These are phyloP conservation scores for Cryptoprocta ferox DNA, from an alignment of 2,797 vertebrate species.

Conservation along the genomic window DNA sequence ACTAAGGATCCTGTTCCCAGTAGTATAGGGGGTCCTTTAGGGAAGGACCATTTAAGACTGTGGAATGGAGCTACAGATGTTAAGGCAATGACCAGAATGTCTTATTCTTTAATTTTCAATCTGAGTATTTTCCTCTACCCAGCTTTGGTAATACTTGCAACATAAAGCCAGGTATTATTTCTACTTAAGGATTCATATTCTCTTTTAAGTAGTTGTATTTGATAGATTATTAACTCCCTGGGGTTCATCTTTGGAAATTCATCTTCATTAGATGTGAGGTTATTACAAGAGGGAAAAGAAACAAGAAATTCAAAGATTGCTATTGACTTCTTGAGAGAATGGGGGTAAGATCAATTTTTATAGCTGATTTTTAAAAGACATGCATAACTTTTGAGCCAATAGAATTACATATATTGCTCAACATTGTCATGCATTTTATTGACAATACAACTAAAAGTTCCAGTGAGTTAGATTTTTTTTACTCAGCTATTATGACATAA, in stretches of 20 bases:
- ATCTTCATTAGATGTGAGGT: constrained; percentile 63
- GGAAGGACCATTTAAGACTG: not conserved
- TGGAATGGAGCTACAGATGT: not conserved
- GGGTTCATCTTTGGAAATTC: constrained; percentile 71
- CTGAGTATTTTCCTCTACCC: not conserved
- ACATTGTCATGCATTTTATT: constrained; percentile 67
- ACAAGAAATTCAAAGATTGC: constrained; percentile 63
- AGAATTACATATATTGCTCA: constrained; percentile 39
- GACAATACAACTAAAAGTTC: constrained; percentile 28
- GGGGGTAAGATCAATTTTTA: constrained; percentile 74
- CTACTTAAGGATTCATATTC: constrained; percentile 3
- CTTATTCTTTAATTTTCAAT: not conserved
- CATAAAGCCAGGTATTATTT: not conserved
- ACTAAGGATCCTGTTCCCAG: not conserved
- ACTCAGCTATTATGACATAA: constrained; percentile 50
- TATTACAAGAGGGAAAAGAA: constrained; percentile 68
- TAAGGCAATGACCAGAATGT: not conserved
- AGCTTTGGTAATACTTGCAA: not conserved
- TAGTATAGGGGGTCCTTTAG: not conserved
- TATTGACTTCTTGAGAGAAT: constrained; percentile 75
- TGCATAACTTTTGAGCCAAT: constrained; percentile 67
- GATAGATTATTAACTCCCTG: constrained; percentile 68
- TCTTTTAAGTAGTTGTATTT: constrained; percentile 49
- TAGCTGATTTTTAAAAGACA: constrained; percentile 71
- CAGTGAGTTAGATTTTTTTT: constrained; percentile 52